A percentile compares a stretch with the other conserved stretches of the same genome.
These are phyloP conservation scores for Sycophila sp. DNA, from an alignment of 1,140 invertebrate genomes.

Conservation along the genomic window DNA sequence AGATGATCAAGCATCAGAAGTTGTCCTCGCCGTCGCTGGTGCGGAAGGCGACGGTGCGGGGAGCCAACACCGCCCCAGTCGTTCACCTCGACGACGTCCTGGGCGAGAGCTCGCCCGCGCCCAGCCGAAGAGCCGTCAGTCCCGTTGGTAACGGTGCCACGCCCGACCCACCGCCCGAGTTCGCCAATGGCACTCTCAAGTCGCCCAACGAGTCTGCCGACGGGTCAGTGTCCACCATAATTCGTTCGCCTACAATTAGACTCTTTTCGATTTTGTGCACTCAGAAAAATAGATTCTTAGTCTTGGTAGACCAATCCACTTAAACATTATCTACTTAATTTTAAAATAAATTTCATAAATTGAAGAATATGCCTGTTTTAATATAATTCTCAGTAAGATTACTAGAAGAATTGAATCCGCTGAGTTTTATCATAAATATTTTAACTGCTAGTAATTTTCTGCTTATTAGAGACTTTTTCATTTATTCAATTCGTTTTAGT, in stretches of 20 bases:
- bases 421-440: too few relatives aligned
- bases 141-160: constrained; percentile 49
- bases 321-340: too few relatives aligned
- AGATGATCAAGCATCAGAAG: constrained; percentile 71
- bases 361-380: too few relatives aligned
- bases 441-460: too few relatives aligned
- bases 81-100: constrained; percentile 68
- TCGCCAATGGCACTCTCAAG: constrained; percentile 50
- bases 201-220: constrained; percentile 47
- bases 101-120: constrained; percentile 43
- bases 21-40: constrained; percentile 81
- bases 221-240: constrained; percentile 48
- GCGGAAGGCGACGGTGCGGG: constrained; percentile 71
- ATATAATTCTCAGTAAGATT: too few relatives aligned
- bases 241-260: not conserved
- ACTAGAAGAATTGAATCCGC: too few relatives aligned
- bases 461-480: too few relatives aligned
- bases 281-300: too few relatives aligned
- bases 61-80: constrained; percentile 54
- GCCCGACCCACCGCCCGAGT: constrained; percentile 57
- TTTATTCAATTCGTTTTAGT: too few relatives aligned
- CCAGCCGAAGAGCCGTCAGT: constrained; percentile 47
- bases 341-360: too few relatives aligned
- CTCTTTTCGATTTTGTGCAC: not conserved
- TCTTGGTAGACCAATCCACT: too few relatives aligned